Percentiles rank a stretch among this genome's conserved stretches.
Evolutionary conservation across 2,113 vertebrate species (phyloP).

Genomic region (Oryzias celebensis): DNA sequence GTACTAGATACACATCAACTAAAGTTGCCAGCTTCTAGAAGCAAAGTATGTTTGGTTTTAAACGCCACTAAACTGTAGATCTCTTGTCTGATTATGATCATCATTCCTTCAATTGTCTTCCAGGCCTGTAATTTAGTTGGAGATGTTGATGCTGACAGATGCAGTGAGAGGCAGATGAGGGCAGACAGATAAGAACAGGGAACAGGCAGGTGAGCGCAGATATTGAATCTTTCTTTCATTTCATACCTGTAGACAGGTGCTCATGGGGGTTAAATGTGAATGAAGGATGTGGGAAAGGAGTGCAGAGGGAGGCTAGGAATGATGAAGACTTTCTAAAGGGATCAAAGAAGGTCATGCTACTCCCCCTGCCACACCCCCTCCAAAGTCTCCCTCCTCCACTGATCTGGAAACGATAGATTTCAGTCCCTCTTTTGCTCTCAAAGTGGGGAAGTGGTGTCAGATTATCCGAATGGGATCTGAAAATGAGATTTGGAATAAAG

Average conservation of each 20-base stretch:
- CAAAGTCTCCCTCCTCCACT: conserved; percentile 44
- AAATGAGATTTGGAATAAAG: conserved; percentile 54
- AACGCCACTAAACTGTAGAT: conserved; percentile 49
- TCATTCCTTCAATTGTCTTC: conserved; percentile 56
- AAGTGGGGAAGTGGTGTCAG: conserved; percentile 59
- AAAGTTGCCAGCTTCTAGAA: conserved; percentile 5
- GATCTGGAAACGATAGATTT: conserved; percentile 76
- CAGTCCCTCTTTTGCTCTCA: conserved; percentile 60
- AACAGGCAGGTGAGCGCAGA: conserved; percentile 42
- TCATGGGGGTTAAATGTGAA: conserved; percentile 61
- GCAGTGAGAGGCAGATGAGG: conserved; percentile 34
- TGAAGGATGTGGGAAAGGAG: conserved; percentile 27
- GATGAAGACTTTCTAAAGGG: conserved; percentile 60
- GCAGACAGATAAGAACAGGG: conserved; percentile 37
- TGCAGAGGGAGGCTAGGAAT: conserved; percentile 32
- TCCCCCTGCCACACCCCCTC: conserved; percentile 16
- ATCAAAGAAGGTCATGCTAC: conserved; percentile 71
- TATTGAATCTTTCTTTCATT: conserved; percentile 56
- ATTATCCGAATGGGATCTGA: conserved; percentile 42
- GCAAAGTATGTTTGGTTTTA: conserved; percentile 23
- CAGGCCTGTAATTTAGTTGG: conserved; percentile 54
- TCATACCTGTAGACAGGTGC: conserved; percentile 78
- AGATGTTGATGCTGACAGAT: conserved; percentile 59
- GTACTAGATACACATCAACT: conserved; percentile 7
- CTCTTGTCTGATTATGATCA: conserved; percentile 63